These are phyloP conservation scores for Riptortus pedestris DNA, from an alignment of 1,140 invertebrate genomes.

Conservation along the genomic window DNA sequence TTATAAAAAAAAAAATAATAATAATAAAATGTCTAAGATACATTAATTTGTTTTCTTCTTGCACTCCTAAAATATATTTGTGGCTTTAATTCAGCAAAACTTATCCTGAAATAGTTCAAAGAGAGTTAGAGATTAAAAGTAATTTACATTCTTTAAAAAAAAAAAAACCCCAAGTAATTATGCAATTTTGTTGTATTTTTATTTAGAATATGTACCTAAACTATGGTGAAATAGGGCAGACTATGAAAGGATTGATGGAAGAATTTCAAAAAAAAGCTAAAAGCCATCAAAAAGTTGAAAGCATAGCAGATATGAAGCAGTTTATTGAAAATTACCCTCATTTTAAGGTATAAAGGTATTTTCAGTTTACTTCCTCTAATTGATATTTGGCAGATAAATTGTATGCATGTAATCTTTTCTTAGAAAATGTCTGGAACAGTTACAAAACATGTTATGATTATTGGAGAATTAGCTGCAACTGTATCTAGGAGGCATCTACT, in stretches of 20 bases:
- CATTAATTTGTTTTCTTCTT: too few relatives aligned
- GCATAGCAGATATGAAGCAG: conserved; percentile 95
- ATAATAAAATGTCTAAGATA: too few relatives aligned
- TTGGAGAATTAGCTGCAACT: conserved; percentile 83
- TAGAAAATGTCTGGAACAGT: conserved; percentile 97
- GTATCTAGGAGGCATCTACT: conserved; percentile 71
- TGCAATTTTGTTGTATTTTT: conserved; percentile 30
- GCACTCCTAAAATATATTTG: too few relatives aligned
- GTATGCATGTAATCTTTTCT: conserved; percentile 27
- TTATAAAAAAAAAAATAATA: too few relatives aligned
- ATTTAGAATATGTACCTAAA: conserved; percentile 88
- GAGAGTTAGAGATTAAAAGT: too few relatives aligned
- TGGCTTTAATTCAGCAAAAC: too few relatives aligned
- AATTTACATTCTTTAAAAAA: too few relatives aligned
- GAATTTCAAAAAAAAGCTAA: conserved; percentile 94
- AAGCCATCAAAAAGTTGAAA: conserved; percentile 93
- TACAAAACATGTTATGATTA: conserved; percentile 91
- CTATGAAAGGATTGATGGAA: conserved; percentile 94
- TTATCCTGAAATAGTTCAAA: too few relatives aligned
- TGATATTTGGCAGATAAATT: too few relatives aligned
- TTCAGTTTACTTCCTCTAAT: neutral
- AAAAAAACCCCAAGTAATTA: too few relatives aligned
- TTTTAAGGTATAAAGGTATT: conserved; percentile 66
- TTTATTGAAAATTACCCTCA: conserved; percentile 98
- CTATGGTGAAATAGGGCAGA: conserved; percentile 96